Base-by-base conservation (phyloP, 2,113 vertebrate genomes). In the Echinops telfairi region DNA sequence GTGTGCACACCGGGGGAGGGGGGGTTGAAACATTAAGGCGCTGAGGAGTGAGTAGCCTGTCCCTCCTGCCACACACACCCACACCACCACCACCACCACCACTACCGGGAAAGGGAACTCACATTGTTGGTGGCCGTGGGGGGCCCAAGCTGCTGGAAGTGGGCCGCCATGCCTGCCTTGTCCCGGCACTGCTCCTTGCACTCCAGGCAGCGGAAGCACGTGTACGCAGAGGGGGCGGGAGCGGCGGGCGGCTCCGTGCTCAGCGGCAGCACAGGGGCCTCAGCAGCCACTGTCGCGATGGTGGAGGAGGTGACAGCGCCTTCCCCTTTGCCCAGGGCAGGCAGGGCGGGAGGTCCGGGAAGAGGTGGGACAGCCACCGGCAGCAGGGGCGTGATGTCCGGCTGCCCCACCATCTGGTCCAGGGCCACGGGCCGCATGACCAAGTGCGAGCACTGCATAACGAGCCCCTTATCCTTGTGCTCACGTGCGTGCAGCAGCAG, bases 381-480 rank as follows among this genome's bases (percentile, higher is more conserved):
- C 4, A 95, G 95, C 60, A 98, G 31, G 1, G 98, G 98, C 0
- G 98, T 97, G 57, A 98, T 96, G 88, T 99, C 99, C 0, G 98
- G 99, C 94, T 99, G 99, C 0, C 98, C 98, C 6, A 99, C 98
- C 99, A 99, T 99, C 96, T 99, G 99, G 92, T 99, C 99, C 89
- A 99, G 90, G 0, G 99, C 98, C 0, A 99, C 98, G 0, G 99
- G 99, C 62, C 98, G 97, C 99, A 99, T 99, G 81, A 99, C 99
- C 89, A 99, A 97, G 77, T 99, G 99, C 0, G 99, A 99, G 93
- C 99, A 99, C 98, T 99, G 99, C 99, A 99, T 99, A 84, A 99
- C 99, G 89, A 99, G 97, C 0, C 99, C 99, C 71, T 98, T 98
- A 97, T 99, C 99, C 98, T 99, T 99, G 98, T 99, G 99, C 96